Percentiles rank a stretch among this genome's conserved stretches.
phyloP scores from a whole-genome alignment of 2,797 vertebrate genomes.

The Alcedo atthis region DNA sequence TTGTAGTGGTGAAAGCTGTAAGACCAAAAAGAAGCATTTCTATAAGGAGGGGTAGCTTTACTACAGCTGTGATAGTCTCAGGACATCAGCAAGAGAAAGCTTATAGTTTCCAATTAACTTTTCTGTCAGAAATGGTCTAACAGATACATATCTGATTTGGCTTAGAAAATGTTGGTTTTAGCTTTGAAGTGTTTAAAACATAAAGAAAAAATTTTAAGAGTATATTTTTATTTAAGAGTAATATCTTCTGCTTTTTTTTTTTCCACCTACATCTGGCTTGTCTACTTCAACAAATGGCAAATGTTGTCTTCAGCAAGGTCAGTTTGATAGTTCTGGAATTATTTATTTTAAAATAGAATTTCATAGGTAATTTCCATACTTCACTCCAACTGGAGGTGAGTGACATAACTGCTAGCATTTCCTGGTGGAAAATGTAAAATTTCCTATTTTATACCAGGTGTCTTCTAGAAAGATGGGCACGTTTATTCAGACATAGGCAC shows the following conservation, averaged over 20 bases:
- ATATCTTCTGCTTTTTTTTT: neutral
- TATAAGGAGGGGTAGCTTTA: neutral
- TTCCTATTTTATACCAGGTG: neutral
- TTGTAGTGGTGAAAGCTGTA: neutral
- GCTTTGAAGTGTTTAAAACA: conserved; percentile 33
- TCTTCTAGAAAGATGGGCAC: neutral
- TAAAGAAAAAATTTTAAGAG: neutral
- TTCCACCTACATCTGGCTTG: neutral
- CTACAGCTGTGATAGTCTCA: neutral
- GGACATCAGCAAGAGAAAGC: neutral
- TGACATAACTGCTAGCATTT: neutral
- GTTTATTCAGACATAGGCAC: neutral
- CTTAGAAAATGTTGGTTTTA: neutral
- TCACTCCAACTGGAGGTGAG: neutral
- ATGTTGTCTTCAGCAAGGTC: neutral
- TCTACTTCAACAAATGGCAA: neutral
- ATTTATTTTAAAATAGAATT: neutral
- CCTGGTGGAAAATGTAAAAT: neutral
- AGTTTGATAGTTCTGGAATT: neutral
- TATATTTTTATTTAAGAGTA: neutral
- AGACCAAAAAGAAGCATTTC: neutral
- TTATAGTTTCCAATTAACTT: conserved; percentile 13
- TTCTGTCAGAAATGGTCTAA: conserved; percentile 5
- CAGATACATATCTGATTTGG: conserved; percentile 10
- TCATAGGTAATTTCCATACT: neutral